phyloP scores from a whole-genome alignment of 2,113 vertebrate species.

The Pholis gunnellus region DNA sequence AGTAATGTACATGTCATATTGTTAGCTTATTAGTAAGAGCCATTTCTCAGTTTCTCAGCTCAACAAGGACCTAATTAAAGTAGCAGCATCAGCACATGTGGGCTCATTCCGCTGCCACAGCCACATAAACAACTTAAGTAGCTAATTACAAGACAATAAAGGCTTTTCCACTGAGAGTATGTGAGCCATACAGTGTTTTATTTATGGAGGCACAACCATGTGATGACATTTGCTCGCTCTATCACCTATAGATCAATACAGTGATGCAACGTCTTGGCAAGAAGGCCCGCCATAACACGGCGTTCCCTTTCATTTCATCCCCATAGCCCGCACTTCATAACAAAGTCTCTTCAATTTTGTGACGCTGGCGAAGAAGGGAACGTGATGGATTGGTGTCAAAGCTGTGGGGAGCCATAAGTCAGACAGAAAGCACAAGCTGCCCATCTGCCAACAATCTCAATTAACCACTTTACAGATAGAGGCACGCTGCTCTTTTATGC shows the following conservation, averaged over 20 bases:
- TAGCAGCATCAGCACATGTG: slow-evolving; percentile 51
- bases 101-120: slow-evolving; percentile 28
- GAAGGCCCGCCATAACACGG: slow-evolving; percentile 20
- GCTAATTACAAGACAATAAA: slow-evolving; percentile 65
- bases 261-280: slow-evolving; percentile 51
- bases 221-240: slow-evolving; percentile 48
- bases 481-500: slow-evolving; percentile 39
- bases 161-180: slow-evolving; percentile 34
- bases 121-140: slow-evolving; percentile 59
- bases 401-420: slow-evolving; percentile 48
- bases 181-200: slow-evolving; percentile 22
- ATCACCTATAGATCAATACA: slow-evolving; percentile 65
- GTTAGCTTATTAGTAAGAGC: slow-evolving; percentile 45
- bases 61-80: slow-evolving; percentile 67
- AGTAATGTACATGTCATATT: slow-evolving; percentile 26
- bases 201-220: slow-evolving; percentile 46
- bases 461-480: slow-evolving; percentile 56
- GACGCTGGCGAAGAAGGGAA: slow-evolving; percentile 64
- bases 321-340: slow-evolving; percentile 50
- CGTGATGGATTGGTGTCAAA: slow-evolving; percentile 69
- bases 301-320: slow-evolving; percentile 61
- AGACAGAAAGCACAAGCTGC: slow-evolving; percentile 41
- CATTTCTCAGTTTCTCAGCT: slow-evolving; percentile 31
- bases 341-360: slow-evolving; percentile 73
- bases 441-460: slow-evolving; percentile 75